Evolutionary conservation across 2,888 invertebrate genomes (phyloP), one percentile per base, ranked within the genome.

Genomic region (Chloroclystis v-ata): DNA sequence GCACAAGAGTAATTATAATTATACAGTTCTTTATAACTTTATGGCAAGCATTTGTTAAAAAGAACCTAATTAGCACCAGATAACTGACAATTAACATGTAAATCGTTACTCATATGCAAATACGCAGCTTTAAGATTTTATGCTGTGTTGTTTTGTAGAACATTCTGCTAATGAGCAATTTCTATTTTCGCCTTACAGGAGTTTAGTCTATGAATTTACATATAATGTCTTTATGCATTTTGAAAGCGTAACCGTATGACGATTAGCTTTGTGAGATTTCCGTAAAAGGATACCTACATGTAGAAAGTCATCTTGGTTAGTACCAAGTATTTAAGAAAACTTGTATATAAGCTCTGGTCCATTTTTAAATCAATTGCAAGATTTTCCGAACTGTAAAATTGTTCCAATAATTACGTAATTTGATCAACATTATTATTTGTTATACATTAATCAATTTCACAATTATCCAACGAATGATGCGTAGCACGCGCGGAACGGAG

Each of bases 211-310:
- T 10, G 37, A 38, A 49, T 49, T 33, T 49, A 25, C 45, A 38
- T 45, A 37, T 37, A 47, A 43, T 43, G 33, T 13, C 28, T 42
- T 42, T 45, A 12, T 37, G 26, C 28, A 41, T 37, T n/a, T 13
- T 25, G 49, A 49, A 49, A 49, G 49, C 43, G 49, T 49, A 49
- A 54, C 37, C 33, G 2, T 9, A 4, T 9, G n/a, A 12, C 0
- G 3, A 26, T 26, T 6, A 3, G 26, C 7, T 26, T 26, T 6
- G 6, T 8, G 24, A 44, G 42, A 49, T 45, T 47, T 41, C 25
- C 35, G 38, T 30, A 44, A 45, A 55, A 53, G 53, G 55, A 55
- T 43, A 43, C 43, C 49, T 47, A 57, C 51, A 56, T 2, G 5
- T 4, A 20, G 20, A 4, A 20, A 20, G 20, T 5, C 20, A 20